Evolutionary conservation across 2,797 vertebrate species (phyloP).

Genomic region (Sarcophilus harrisii): DNA sequence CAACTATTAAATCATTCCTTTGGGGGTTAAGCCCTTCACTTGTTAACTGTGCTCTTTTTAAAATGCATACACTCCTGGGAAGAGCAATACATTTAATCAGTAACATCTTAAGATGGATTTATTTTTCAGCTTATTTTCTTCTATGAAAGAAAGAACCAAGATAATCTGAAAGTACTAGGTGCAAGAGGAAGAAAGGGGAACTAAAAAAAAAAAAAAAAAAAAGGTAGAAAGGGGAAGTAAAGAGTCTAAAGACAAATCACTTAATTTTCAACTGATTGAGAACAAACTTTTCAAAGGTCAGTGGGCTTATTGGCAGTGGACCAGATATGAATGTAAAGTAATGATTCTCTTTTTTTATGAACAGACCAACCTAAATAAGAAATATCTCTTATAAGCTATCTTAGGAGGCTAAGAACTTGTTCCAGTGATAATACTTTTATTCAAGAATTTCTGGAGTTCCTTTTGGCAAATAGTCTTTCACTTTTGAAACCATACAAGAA

Average conservation of each 20-base stretch:
- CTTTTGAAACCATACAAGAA: not conserved
- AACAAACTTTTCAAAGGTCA: not conserved
- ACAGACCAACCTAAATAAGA: not conserved
- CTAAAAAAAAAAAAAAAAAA: not conserved
- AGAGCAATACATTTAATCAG: not conserved
- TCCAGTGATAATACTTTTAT: not conserved
- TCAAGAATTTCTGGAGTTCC: not conserved
- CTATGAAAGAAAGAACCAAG: not conserved
- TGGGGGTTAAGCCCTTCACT: not conserved
- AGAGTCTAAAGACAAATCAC: not conserved
- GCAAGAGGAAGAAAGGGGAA: conserved; percentile 12
- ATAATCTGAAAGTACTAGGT: not conserved
- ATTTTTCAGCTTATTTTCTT: conserved; percentile 36
- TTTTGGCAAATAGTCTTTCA: not conserved
- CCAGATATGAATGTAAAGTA: not conserved
- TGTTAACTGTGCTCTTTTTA: conserved; percentile 18
- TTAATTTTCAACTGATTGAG: not conserved
- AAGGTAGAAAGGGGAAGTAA: not conserved
- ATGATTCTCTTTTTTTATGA: not conserved
- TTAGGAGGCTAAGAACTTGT: not conserved
- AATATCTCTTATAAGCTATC: not conserved
- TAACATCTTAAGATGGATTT: conserved; percentile 5
- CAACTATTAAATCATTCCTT: conserved; percentile 22
- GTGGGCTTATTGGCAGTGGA: not conserved
- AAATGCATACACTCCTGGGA: not conserved